A percentile compares a stretch with the other conserved stretches of the same genome.
Evolutionary conservation across 2,113 vertebrate genomes (phyloP).

Genomic region (Cyphomyrus discorhynchus): DNA sequence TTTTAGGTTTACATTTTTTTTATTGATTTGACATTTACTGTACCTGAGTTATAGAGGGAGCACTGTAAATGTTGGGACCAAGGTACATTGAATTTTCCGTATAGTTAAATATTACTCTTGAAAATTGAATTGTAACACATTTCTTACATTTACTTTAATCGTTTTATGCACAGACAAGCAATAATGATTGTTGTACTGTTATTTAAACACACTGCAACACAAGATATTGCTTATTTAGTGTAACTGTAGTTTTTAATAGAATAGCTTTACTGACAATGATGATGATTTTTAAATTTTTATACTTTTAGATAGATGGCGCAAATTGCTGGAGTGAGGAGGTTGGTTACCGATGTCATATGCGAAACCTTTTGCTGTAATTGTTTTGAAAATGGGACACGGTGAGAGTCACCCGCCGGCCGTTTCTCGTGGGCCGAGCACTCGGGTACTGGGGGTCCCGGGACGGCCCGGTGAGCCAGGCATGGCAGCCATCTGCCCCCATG

Average conservation of each 20-base stretch:
- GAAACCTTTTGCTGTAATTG: neutral
- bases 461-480: conserved; percentile 55
- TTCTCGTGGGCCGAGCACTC: conserved; percentile 43
- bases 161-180: neutral
- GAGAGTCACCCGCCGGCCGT: neutral
- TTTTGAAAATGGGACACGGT: neutral
- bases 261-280: neutral
- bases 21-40: neutral
- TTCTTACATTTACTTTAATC: neutral
- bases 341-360: neutral
- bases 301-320: neutral
- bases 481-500: conserved; percentile 62
- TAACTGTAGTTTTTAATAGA: neutral
- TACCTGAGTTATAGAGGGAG: neutral
- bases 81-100: neutral
- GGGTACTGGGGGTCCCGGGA: conserved; percentile 58
- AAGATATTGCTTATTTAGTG: neutral
- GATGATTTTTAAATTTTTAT: neutral
- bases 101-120: neutral
- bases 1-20: neutral
- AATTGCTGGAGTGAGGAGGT: neutral
- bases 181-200: neutral
- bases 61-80: neutral
- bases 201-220: neutral
- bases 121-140: neutral